Base-by-base conservation (phyloP, 2,888 invertebrate genomes). In the Callinectes sapidus region DNA sequence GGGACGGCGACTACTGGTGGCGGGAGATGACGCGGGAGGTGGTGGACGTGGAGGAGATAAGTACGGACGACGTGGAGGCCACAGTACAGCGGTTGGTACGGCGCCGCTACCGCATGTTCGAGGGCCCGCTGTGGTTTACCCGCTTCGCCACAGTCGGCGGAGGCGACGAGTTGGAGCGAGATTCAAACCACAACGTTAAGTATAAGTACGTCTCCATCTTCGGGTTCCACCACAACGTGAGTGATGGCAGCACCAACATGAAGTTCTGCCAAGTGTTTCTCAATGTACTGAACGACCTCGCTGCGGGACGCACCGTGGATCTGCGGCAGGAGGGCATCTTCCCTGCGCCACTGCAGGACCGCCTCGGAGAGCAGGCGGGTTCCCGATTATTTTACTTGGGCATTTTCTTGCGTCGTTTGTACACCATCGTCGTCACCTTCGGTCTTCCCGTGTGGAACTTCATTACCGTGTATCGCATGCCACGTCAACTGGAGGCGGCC, bases 221-320 rank as follows among this genome's bases (percentile, higher is more conserved):
- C 61, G 94, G 94, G 77, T 95, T 95, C 90, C 94, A 94, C 89
- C 95, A 95, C 90, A 94, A 93, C 77, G 91, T 94, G 81, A 94
- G 94, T 71, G 95, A 95, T 77, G 95, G 95, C 18, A 94, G 94
- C 32, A 94, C 94, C 18, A 95, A 95, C 87, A 94, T 94, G 92
- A 92, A 90, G 77, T 94, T 95, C 90, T 95, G 95, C 87, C 89
- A 94, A 66, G 91, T 92, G 35, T 94, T 95, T 86, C 91, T 95
- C 39, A 90, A 89, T 35, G 92, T 93, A 16, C 91, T 95, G 32
- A 95, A 95, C 89, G 92, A 93, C 77, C 90, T 94, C n/a, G 35
- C 93, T 28, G 86, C 87, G 35, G 92, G 92, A 0, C 93, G 93
- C 61, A 66, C 54, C 18, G 85, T 93, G 28, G 93, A 93, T 39